Evolutionary conservation across 1,140 invertebrate genomes (phyloP).

Genomic region (Babylonia areolata): DNA sequence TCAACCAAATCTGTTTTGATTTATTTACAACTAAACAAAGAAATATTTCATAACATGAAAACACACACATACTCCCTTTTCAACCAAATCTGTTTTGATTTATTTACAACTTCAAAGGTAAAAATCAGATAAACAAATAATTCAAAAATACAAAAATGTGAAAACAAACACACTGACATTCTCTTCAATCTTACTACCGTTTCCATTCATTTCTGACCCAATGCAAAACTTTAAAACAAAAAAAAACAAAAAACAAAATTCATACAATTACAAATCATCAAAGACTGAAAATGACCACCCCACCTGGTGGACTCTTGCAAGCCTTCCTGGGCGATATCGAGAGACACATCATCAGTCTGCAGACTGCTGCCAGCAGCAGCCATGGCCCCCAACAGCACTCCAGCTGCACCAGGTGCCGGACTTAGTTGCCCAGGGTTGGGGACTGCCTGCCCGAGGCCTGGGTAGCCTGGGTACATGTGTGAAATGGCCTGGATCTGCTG

Average conservation of each 20-base stretch:
- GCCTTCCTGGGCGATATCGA: constrained; percentile 61
- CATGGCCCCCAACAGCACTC: background rate
- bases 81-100: too few relatives aligned
- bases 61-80: too few relatives aligned
- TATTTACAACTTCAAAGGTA: too few relatives aligned
- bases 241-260: background rate
- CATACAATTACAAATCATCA: constrained; percentile 8
- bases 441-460: background rate
- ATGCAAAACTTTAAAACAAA: too few relatives aligned
- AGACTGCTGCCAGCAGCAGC: background rate
- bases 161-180: too few relatives aligned
- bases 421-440: background rate
- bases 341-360: constrained; percentile 54
- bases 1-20: too few relatives aligned
- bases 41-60: too few relatives aligned
- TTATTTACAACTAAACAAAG: too few relatives aligned
- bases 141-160: too few relatives aligned
- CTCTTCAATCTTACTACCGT: too few relatives aligned
- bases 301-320: constrained; percentile 66
- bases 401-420: background rate
- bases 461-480: constrained; percentile 40
- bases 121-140: too few relatives aligned
- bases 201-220: too few relatives aligned
- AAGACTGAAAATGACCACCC: background rate
- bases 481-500: constrained; percentile 54